These are phyloP conservation scores for Perodicticus potto DNA, from an alignment of 2,797 vertebrate species.

Conservation along the genomic window DNA sequence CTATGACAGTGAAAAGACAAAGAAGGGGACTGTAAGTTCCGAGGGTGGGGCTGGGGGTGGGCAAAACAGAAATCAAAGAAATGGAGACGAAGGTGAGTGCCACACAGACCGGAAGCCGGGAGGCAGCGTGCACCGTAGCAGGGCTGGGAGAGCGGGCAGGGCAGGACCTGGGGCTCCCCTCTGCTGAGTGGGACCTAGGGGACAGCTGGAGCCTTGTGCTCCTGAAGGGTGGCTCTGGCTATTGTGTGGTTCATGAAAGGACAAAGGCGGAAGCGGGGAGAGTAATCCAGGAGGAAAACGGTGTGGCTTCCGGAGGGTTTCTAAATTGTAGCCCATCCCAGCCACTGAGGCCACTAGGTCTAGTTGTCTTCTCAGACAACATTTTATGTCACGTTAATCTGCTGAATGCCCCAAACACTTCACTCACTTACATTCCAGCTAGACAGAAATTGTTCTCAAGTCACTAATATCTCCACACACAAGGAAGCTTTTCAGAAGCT, in stretches of 20 bases:
- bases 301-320: not conserved
- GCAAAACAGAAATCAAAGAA: too few relatives aligned
- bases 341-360: not conserved
- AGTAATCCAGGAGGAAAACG: not conserved
- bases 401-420: not conserved
- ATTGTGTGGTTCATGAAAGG: not conserved
- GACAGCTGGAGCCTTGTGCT: not conserved
- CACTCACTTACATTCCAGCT: not conserved
- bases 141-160: too few relatives aligned
- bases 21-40: not conserved
- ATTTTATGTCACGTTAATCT: not conserved
- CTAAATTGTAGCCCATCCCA: not conserved
- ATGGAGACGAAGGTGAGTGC: not conserved
- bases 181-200: too few relatives aligned
- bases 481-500: not conserved
- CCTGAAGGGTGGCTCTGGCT: not conserved
- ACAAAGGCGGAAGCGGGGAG: not conserved
- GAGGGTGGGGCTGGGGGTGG: accelerated
- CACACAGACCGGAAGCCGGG: accelerated
- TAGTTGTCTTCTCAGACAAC: not conserved
- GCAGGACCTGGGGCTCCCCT: not conserved
- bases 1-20: not conserved
- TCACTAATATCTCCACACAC: not conserved
- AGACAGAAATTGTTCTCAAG: not conserved
- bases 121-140: accelerated